Percentiles rank a stretch among this genome's conserved stretches.
Evolutionary conservation across 2,888 invertebrate genomes (phyloP).

Genomic region (Eupeodes luniger): DNA sequence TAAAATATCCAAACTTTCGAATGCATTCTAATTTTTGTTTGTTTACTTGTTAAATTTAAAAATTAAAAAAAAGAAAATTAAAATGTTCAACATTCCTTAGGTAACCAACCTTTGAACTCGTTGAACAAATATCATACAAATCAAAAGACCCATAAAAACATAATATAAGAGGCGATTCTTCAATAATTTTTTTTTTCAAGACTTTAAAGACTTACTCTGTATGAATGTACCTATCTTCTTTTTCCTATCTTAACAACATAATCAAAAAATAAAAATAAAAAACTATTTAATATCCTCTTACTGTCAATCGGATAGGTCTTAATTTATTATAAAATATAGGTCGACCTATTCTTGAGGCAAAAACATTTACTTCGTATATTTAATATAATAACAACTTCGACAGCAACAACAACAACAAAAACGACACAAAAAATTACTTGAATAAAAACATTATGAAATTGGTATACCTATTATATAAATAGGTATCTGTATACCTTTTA

Average conservation of each 20-base stretch:
- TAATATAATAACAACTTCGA: constrained; percentile 10
- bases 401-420: neutral
- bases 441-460: constrained; percentile 38
- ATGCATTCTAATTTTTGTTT: too few relatives aligned
- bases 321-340: constrained; percentile 21
- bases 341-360: constrained; percentile 24
- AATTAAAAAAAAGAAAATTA: too few relatives aligned
- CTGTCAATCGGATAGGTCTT: constrained; percentile 30
- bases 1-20: too few relatives aligned
- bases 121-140: too few relatives aligned
- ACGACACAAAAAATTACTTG: constrained; percentile 5
- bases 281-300: constrained; percentile 33
- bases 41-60: too few relatives aligned
- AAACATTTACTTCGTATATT: constrained; percentile 45
- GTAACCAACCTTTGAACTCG: too few relatives aligned
- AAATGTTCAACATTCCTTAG: too few relatives aligned
- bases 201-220: too few relatives aligned
- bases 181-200: too few relatives aligned
- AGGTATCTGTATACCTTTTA: neutral
- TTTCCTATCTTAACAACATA: neutral
- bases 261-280: constrained; percentile 11
- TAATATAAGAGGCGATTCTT: too few relatives aligned
- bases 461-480: neutral
- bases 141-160: too few relatives aligned
- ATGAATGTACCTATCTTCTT: neutral